phyloP scores from a whole-genome alignment of 2,888 invertebrate species.

The Drosophila paucipuncta region DNA sequence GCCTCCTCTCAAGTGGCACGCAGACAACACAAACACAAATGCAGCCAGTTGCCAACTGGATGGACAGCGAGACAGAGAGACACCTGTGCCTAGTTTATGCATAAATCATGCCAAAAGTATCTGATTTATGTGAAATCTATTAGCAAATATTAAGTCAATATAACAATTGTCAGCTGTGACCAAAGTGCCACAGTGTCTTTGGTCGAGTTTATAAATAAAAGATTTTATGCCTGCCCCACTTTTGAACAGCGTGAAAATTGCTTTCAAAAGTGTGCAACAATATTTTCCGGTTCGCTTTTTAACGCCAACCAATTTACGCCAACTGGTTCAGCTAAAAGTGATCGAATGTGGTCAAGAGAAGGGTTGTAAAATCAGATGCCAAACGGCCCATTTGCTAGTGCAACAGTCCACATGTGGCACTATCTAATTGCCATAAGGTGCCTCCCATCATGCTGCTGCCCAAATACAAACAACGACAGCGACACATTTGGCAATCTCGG shows the following conservation, averaged over 20 bases:
- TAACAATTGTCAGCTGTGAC: constrained; percentile 61
- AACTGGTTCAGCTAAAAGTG: constrained; percentile 5
- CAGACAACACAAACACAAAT: constrained; percentile 1
- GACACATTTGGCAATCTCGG: constrained; percentile 58
- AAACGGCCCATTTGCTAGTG: constrained; percentile 47
- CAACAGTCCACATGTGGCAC: constrained; percentile 34
- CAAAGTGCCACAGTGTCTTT: constrained; percentile 21
- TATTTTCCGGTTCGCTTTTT: constrained; percentile 48
- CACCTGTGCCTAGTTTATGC: constrained; percentile 58
- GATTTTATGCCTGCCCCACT: constrained; percentile 63
- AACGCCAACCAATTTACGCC: constrained; percentile 25
- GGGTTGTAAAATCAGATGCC: constrained; percentile 58
- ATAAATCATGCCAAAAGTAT: constrained; percentile 68
- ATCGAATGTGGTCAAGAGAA: constrained; percentile 32
- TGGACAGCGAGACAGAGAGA: constrained; percentile 25
- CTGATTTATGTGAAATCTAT: constrained; percentile 75
- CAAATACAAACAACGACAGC: constrained; percentile 22
- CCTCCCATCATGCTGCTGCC: constrained; percentile 43
- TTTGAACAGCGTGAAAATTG: constrained; percentile 57
- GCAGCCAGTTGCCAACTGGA: neutral
- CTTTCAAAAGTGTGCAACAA: constrained; percentile 42
- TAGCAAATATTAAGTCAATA: constrained; percentile 72
- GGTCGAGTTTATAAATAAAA: constrained; percentile 65
- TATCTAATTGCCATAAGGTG: constrained; percentile 18
- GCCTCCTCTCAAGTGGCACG: constrained; percentile 30